Evolutionary conservation across 2,797 vertebrate species (phyloP), one percentile per base, ranked within the genome.

Genomic region (Cirrhinus mrigala): DNA sequence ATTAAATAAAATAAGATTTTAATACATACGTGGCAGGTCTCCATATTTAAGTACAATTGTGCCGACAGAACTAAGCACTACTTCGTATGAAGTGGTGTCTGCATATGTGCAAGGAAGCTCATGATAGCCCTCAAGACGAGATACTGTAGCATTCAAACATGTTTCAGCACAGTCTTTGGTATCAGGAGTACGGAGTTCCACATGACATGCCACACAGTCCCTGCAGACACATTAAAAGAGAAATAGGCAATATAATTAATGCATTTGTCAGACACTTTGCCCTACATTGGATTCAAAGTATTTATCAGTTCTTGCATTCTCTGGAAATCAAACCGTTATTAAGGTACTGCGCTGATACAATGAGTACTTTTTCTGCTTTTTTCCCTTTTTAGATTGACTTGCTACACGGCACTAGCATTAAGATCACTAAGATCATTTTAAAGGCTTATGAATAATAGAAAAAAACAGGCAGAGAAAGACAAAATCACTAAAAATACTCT

Each of bases 131-230:
- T 24, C 1, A 86, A 93, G 62, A 87, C 15, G 0, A 54, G 70
- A 3, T 1, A 68, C 11, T 3, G 33, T 15, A 33, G 87, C 70
- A 81, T 0, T 66, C 71, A 86, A 94, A 95, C 1, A n/a, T 20
- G 0, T 0, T 0, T 2, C 66, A 87, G 87, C 95, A 95, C 1
- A 40, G 1, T 0, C 3, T 11, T 3, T 70, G 62, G 0, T 1
- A 10, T 33, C 24, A 56, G 6, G 1, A 3, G 5, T 7, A n/a
- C n/a, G 2, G 9, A 0, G 1, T 1, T 18, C 0, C 48, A 77
- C 89, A 0, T 66, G 73, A 70, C 95, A 96, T 20, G 83, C 87
- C 0, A 93, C 92, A 81, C 96, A 96, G 4, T 88, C 86, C 89
- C 96, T 96, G 90, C 58, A 79, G 83, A 88, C 15, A 76, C 14